Conservation (phyloP, 2,888 invertebrate genomes). For the Orthonychiurus folsomi region DNA sequence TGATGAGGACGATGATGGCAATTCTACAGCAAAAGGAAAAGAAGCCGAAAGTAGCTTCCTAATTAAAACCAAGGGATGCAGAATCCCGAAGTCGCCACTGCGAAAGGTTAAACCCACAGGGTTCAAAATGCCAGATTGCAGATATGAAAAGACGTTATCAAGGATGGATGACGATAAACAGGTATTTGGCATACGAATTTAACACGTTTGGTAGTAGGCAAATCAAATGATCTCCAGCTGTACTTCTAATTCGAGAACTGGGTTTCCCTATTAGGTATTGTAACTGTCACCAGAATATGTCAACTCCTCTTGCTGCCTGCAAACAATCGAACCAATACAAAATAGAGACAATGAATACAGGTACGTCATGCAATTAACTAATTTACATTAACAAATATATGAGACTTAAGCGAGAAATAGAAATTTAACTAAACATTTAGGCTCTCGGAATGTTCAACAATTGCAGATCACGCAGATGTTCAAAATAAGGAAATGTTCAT, state of each 20-base stretch:
- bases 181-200: too few species aligned
- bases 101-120: background rate
- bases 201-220: too few species aligned
- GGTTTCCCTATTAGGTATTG: too few species aligned
- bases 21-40: too few species aligned
- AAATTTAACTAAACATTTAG: background rate
- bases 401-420: background rate
- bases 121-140: too few species aligned
- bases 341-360: background rate
- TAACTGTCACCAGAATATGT: too few species aligned
- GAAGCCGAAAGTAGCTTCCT: too few species aligned
- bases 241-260: too few species aligned
- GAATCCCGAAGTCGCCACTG: background rate
- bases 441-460: background rate
- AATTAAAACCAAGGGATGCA: background rate
- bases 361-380: background rate
- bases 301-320: background rate
- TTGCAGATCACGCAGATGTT: background rate
- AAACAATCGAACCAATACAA: background rate
- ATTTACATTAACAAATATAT: background rate
- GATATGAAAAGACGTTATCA: too few species aligned
- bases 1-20: too few species aligned
- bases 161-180: too few species aligned
- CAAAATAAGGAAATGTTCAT: slow-evolving; percentile 12
- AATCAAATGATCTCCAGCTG: too few species aligned